Conservation (phyloP, 2,888 invertebrate species). For the Ormyrus rosae region DNA sequence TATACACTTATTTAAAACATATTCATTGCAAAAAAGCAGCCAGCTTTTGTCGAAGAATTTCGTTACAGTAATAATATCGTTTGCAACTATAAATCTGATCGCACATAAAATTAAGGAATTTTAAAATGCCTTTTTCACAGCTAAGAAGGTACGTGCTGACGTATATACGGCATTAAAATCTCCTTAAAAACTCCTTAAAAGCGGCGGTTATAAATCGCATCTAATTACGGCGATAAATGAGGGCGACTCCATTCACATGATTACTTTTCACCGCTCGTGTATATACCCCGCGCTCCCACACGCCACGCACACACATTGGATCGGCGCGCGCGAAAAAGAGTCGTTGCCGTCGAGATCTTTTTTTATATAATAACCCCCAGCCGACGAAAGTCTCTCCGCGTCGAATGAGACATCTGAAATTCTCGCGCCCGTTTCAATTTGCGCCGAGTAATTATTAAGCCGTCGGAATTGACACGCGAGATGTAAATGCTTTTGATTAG, state of each 20-base stretch:
- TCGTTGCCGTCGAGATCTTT: neutral
- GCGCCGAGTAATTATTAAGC: slow-evolving; percentile 14
- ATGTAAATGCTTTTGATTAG: slow-evolving; percentile 42
- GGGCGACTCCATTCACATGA: slow-evolving; percentile 34
- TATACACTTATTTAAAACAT: too few relatives aligned
- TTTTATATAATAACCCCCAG: neutral
- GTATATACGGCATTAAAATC: slow-evolving; percentile 32
- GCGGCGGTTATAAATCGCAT: slow-evolving; percentile 69
- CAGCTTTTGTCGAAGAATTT: too few relatives aligned
- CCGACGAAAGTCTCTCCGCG: neutral
- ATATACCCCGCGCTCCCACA: too few relatives aligned
- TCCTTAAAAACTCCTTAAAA: slow-evolving; percentile 28
- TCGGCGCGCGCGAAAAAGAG: neutral
- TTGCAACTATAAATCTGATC: too few relatives aligned
- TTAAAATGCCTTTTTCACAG: too few relatives aligned
- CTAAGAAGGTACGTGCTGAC: slow-evolving; percentile 17
- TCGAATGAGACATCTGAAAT: slow-evolving; percentile 15
- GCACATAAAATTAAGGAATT: too few relatives aligned
- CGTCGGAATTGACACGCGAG: slow-evolving; percentile 35
- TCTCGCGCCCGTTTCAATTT: slow-evolving; percentile 42
- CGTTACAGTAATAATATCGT: too few relatives aligned
- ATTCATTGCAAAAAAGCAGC: too few relatives aligned
- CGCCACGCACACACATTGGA: too few relatives aligned
- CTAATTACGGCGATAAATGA: slow-evolving; percentile 73
- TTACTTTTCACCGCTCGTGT: slow-evolving; percentile 61